Conservation (phyloP, 2,888 invertebrate genomes). For the Lepeophtheirus nordmannii region DNA sequence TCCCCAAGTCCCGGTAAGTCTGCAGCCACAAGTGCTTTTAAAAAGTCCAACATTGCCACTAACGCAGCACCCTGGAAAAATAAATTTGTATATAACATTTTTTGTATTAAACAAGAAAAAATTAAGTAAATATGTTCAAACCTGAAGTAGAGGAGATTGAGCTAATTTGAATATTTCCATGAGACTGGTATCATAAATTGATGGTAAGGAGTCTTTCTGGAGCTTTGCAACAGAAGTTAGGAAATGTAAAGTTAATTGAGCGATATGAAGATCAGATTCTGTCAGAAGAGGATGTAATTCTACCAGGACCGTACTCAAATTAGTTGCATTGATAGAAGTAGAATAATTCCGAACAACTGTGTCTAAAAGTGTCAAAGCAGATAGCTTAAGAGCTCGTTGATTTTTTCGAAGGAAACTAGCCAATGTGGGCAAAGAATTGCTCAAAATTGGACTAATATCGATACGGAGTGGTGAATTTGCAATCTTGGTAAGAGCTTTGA, state of each 20-base stretch:
- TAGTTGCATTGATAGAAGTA: not conserved
- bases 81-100: slow-evolving; percentile 12
- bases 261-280: slow-evolving; percentile 90
- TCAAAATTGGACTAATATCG: slow-evolving; percentile 61
- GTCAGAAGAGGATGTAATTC: slow-evolving; percentile 80
- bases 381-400: slow-evolving; percentile 79
- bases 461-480: slow-evolving; percentile 75
- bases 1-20: slow-evolving; percentile 61
- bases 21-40: slow-evolving; percentile 73
- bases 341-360: slow-evolving; percentile 44
- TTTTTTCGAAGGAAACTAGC: slow-evolving; percentile 77
- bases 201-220: slow-evolving; percentile 57
- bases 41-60: slow-evolving; percentile 73
- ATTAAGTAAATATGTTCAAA: slow-evolving; percentile 34
- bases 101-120: not conserved
- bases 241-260: slow-evolving; percentile 69
- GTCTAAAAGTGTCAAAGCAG: slow-evolving; percentile 73
- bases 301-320: slow-evolving; percentile 48
- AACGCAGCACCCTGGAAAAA: slow-evolving; percentile 60
- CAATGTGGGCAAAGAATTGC: slow-evolving; percentile 74
- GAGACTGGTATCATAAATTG: slow-evolving; percentile 52
- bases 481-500: slow-evolving; percentile 85
- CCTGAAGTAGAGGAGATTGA: slow-evolving; percentile 79
- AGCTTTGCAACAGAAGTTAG: slow-evolving; percentile 63
- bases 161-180: slow-evolving; percentile 71